A percentile compares a stretch with the other conserved stretches of the same genome.
These are phyloP conservation scores for Callorhinus ursinus DNA, from an alignment of 2,113 vertebrate genomes.

Conservation along the genomic window DNA sequence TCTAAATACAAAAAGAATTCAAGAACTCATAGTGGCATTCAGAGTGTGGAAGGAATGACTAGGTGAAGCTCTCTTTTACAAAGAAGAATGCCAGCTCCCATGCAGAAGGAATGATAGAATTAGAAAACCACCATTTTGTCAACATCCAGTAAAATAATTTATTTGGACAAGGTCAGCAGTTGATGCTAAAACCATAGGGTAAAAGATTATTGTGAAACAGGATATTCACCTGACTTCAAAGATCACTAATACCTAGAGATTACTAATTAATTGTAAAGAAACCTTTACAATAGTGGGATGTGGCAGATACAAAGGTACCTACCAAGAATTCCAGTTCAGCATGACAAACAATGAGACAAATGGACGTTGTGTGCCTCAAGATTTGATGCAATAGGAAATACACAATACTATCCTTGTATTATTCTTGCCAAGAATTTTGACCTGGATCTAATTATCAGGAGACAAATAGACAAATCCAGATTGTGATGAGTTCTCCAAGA, in stretches of 20 bases:
- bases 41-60: background rate
- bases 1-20: background rate
- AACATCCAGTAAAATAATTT: background rate
- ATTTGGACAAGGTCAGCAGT: background rate
- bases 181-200: background rate
- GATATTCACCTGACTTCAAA: constrained; percentile 6
- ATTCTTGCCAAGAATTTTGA: constrained; percentile 36
- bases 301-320: background rate
- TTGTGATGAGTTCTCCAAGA: background rate
- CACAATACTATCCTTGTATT: background rate
- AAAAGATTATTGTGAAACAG: constrained; percentile 2
- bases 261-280: background rate
- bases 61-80: background rate
- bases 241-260: background rate
- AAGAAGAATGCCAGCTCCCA: background rate
- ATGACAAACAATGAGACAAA: background rate
- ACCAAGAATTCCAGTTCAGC: background rate
- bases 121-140: background rate
- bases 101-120: background rate
- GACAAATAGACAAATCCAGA: constrained; percentile 4
- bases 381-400: background rate
- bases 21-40: background rate
- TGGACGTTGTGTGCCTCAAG: background rate
- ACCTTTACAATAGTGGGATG: background rate
- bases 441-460: constrained; percentile 8